Base-by-base conservation (phyloP, 2,797 vertebrate genomes). In the Garrulus glandarius region DNA sequence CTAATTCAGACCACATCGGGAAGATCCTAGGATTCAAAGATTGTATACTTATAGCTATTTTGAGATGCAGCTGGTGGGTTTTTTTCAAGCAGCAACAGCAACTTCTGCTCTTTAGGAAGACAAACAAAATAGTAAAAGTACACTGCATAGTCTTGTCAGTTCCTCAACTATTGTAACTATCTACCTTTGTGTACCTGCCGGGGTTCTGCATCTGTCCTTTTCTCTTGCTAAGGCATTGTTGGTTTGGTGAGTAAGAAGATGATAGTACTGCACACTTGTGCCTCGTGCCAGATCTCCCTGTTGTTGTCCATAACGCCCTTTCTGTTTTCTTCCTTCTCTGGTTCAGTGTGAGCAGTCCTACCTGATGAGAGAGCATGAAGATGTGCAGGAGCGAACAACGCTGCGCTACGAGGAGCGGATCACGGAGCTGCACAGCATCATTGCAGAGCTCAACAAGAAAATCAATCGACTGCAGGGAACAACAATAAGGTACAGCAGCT, bases 391-490 rank as follows among this genome's bases (percentile, higher is more conserved):
- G 93, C 96, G 97, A 53, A 98, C 98, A 0, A 98, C 98, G 0
- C 96, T 99, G 27, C 98, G 98, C 50, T 99, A 99, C 0, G 98
- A 99, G 95, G 99, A 99, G 63, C 97, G 98, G 84, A 98, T 99
- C 97, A 99, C 98, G 0, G 98, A 99, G 72, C 98, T 99, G 15
- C 99, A 98, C 97, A 98, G 98, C 81, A 97, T 99, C 97, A 99
- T 99, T 39, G 98, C 98, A 0, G 98, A 99, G 67, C 97, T 99
- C 94, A 99, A 98, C 92, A 99, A 99, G 97, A 99, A 99, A 97
- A 99, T 99, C 49, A 98, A 98, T 87, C 97, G 98, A 23, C 96
- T 99, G 15, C 98, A 99, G 86, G 98, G 98, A 76, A 82, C 97
- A 95, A 97, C 98, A 79, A 98, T 99, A 98, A 98, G 99, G 99